These are phyloP conservation scores for Ophion slaviceki DNA, from an alignment of 2,888 invertebrate species.

Conservation along the genomic window DNA sequence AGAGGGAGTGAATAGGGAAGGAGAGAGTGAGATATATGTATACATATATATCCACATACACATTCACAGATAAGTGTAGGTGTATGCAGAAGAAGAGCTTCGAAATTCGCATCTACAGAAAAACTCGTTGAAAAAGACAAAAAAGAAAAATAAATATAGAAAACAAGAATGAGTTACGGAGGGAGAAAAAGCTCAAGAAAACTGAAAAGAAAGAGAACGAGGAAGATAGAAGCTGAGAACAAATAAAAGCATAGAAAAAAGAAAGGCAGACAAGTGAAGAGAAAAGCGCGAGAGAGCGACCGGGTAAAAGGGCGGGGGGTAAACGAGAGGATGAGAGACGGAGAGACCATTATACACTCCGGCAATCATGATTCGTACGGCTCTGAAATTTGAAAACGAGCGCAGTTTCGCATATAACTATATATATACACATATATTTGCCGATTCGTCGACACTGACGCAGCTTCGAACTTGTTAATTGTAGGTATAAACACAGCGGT, in stretches of 20 bases:
- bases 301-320: neutral
- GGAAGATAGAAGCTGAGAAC: neutral
- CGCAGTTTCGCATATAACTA: conserved; percentile 24
- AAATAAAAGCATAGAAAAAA: neutral
- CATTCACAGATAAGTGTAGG: too few relatives aligned
- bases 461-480: conserved; percentile 76
- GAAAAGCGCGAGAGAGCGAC: too few relatives aligned
- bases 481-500: conserved; percentile 77
- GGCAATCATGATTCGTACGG: conserved; percentile 46
- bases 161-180: neutral
- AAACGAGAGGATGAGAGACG: neutral
- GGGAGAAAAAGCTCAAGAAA: neutral
- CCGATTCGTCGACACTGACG: conserved; percentile 53
- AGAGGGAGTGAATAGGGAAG: too few relatives aligned
- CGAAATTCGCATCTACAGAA: too few relatives aligned
- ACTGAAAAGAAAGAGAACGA: neutral
- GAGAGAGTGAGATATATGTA: too few relatives aligned
- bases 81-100: too few relatives aligned
- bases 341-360: conserved; percentile 2
- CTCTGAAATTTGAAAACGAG: conserved; percentile 56
- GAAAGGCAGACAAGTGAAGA: too few relatives aligned
- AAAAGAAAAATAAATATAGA: neutral
- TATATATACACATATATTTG: conserved; percentile 15
- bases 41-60: too few relatives aligned
- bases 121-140: neutral